Base-by-base conservation (phyloP, 2,888 invertebrate species). In the Nudaria mundana region DNA sequence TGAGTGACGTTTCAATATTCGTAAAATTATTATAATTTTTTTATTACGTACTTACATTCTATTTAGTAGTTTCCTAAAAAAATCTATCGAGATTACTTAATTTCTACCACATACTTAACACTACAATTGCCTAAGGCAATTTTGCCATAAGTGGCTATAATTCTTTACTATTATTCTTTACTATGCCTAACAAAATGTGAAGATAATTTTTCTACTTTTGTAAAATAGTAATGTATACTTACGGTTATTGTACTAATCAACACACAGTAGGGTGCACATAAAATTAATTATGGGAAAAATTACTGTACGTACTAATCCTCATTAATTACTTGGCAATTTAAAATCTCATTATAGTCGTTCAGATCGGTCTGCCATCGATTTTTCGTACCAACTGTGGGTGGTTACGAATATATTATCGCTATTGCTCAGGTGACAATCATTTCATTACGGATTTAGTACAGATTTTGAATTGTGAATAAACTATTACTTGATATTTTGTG, bases 301-400 rank as follows among this genome's bases (percentile, higher is more conserved):
- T 60, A 46, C 63, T 40, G 52, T 60, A 67, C 82, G 51, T 60
- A 67, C 82, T 82, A 82, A 83, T 80, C 79, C 78, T 75, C 80
- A 81, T 85, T 81, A 82, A 82, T 81, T 80, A 79, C 76, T 71
- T 72, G 65, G 67, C 76, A 75, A 77, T 81, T 84, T 83, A 79
- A 82, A 83, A 81, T 83, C 78, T 78, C 82, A 81, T 84, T 83
- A 81, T 75, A 72, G 72, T 71, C 69, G 62, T 69, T 71, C 78
- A 84, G 84, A 85, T 81, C 74, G 77, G 77, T 76, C 72, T 71
- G 72, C 61, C 68, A 86, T 83, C 83, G 83, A 84, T 82, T 85
- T 83, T 81, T 83, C 76, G 50, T 40, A 45, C 44, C 48, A 49
- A 52, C 69, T 49, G 54, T 67, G 67, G 69, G 64, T 73, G 71